A percentile compares a stretch with the other conserved stretches of the same genome.
phyloP scores from a whole-genome alignment of 2,113 vertebrate genomes.

The Corythaixoides concolor region DNA sequence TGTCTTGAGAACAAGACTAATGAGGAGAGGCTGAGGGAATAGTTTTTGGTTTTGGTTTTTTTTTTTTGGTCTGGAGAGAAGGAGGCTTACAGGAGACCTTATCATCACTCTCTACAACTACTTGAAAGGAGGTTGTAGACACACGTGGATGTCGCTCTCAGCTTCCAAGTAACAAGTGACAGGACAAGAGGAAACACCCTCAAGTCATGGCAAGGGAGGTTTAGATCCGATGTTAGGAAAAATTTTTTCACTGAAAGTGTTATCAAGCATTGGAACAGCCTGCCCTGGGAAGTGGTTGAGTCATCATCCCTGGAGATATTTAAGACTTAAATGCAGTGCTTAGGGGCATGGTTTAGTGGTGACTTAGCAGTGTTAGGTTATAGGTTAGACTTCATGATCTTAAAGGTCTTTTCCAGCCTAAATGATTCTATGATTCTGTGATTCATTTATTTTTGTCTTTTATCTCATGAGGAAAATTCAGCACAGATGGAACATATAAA shows the following conservation, averaged over 20 bases:
- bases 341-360: neutral
- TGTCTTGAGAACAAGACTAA: too few species aligned
- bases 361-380: neutral
- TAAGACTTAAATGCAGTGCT: neutral
- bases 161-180: neutral
- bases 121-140: neutral
- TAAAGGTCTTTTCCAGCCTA: neutral
- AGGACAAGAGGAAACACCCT: neutral
- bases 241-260: neutral
- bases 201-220: neutral
- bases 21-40: too few species aligned
- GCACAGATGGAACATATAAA: neutral
- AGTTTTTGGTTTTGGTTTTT: too few species aligned
- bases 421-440: neutral
- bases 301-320: neutral
- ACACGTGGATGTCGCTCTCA: fast-evolving
- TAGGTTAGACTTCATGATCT: neutral
- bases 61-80: neutral
- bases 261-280: neutral
- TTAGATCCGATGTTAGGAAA: neutral
- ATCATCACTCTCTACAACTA: fast-evolving
- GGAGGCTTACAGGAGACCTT: neutral
- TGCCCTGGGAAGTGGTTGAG: neutral
- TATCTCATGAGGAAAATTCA: neutral
- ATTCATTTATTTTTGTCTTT: neutral